A percentile compares a stretch with the other conserved stretches of the same genome.
Evolutionary conservation across 1,140 invertebrate species (phyloP).

Genomic region (Caenorhabditis tropicalis): DNA sequence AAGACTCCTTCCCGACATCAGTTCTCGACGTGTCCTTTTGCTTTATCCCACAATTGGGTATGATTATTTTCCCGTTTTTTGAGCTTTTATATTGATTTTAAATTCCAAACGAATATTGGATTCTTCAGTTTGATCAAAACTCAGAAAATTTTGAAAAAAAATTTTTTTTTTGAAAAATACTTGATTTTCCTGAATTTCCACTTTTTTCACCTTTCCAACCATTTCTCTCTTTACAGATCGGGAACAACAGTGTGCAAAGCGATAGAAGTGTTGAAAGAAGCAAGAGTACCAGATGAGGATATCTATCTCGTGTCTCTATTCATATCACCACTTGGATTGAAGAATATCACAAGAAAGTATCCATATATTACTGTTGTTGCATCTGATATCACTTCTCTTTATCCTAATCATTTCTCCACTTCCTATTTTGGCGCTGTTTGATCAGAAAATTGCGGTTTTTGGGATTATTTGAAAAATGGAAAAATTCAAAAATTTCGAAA

Average conservation of each 20-base stretch:
- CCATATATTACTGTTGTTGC: slow-evolving; percentile 55
- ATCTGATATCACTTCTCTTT: slow-evolving; percentile 23
- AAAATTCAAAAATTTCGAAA: too few species aligned
- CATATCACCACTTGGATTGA: slow-evolving; percentile 58
- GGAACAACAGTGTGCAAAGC: slow-evolving; percentile 65
- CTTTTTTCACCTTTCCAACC: background rate
- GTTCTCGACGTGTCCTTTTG: slow-evolving; percentile 85
- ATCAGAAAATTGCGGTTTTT: too few species aligned
- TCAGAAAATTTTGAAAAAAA: background rate
- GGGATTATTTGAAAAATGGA: too few species aligned
- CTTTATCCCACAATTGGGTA: slow-evolving; percentile 84
- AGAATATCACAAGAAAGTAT: slow-evolving; percentile 39
- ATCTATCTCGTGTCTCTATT: slow-evolving; percentile 65
- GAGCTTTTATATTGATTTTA: too few species aligned
- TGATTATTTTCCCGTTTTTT: too few species aligned
- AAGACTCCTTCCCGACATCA: slow-evolving; percentile 93
- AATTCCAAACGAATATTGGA: too few species aligned
- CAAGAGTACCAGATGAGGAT: slow-evolving; percentile 58
- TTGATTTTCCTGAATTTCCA: too few species aligned
- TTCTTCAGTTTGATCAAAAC: background rate
- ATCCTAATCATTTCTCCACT: slow-evolving; percentile 26
- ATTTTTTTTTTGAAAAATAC: too few species aligned
- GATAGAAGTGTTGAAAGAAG: slow-evolving; percentile 59
- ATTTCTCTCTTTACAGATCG: slow-evolving; percentile 50
- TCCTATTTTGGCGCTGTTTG: slow-evolving; percentile 21